These are phyloP conservation scores for Novumbra hubbsi DNA, from an alignment of 2,797 vertebrate species.

Conservation along the genomic window DNA sequence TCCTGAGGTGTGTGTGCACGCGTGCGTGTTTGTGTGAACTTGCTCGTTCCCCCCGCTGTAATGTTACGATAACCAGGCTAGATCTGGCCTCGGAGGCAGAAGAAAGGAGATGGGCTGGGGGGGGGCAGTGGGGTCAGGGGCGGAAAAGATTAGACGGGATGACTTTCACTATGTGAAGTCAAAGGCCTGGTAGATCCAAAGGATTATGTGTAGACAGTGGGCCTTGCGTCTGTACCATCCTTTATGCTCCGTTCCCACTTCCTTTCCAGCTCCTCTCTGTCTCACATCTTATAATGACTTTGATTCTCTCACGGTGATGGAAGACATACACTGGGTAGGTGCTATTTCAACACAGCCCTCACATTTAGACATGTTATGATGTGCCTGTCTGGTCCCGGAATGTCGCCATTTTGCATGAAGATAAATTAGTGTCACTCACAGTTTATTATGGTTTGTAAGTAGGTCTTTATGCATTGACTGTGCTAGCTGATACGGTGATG, in stretches of 20 bases:
- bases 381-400: not conserved
- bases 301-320: not conserved
- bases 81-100: not conserved
- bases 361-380: not conserved
- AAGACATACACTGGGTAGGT: not conserved
- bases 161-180: conserved; percentile 39
- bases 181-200: conserved; percentile 26
- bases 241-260: not conserved
- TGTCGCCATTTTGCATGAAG: not conserved
- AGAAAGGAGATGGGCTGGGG: conserved; percentile 9
- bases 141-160: conserved; percentile 53
- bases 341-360: not conserved
- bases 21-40: not conserved
- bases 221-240: conserved; percentile 6
- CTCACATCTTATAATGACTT: not conserved
- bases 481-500: not conserved
- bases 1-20: conserved; percentile 54
- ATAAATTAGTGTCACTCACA: not conserved
- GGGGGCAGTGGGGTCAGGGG: conserved; percentile 37
- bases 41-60: not conserved
- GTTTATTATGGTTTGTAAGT: not conserved
- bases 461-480: not conserved
- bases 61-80: conserved; percentile 1
- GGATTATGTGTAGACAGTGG: conserved; percentile 8
- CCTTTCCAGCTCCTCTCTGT: not conserved